Base-by-base conservation (phyloP, 2,888 invertebrate genomes). In the Limulus polyphemus region DNA sequence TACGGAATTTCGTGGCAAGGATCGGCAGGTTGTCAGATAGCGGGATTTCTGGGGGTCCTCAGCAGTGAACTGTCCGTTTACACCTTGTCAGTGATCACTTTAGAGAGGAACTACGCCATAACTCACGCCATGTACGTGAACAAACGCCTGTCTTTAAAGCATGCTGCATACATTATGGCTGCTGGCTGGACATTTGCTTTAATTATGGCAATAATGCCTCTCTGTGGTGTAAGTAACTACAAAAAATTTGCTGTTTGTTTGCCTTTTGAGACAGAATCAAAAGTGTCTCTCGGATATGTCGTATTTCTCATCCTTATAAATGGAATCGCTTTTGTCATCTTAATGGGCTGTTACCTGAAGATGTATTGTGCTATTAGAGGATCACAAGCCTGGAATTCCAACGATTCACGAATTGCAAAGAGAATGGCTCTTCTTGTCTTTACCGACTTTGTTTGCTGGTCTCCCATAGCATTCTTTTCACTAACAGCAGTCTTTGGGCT, bases 351-450 rank as follows among this genome's bases (percentile, higher is more conserved):
- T 77, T 97, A 97, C 76, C 80, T 93, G 64, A 93, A 93, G 78
- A 95, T 97, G 92, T 97, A 95, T 79, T 92, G 94, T 79, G 92
- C 93, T 61, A 94, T 97, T 70, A 83, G 94, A n/a, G 94, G 94
- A 63, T 93, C 93, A 0, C 70, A 77, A 60, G 69, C 68, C 2
- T 95, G 95, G 95, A 95, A 95, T 77, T 92, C 92, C 3, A 95
- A 95, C 77, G 95, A 97, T 77, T 92, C 93, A 11, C 82, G 94
- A 60, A 93, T 97, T 71, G 95, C 97, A 55, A 94, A 94, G 77
- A 82, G 94, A 52, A 97, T 97, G 95, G 94, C 97, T 0, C 78
- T 98, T 55, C 81, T 98, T 62, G 95, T 98, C 3, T 94, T 95
- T 77, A 98, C 97, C 0, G 97, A 98, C 77, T 92, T 98, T 74